Evolutionary conservation across 2,113 vertebrate genomes (phyloP), one percentile per base, ranked within the genome.

Genomic region (Sinocyclocheilus grahami): DNA sequence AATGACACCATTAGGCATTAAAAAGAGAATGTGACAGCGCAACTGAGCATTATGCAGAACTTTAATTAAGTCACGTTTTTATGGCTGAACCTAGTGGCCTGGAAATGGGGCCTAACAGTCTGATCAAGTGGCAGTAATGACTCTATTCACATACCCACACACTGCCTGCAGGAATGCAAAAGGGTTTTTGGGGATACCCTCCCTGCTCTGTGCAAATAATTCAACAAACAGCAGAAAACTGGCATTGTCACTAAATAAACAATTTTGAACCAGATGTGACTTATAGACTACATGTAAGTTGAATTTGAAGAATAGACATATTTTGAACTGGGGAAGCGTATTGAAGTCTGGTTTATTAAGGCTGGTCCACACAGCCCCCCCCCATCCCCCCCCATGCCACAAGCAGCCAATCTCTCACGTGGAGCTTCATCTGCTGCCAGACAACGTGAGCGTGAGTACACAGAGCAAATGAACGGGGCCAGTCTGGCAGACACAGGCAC

Each of bases 371-470:
- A 65, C 5, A 74, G 16, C 27, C 27, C 27, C 27, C 27, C 27
- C 27, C 27, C 27, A 1, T 1, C 27, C 27, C 10, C 2, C 46
- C 46, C 1, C 10, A 48, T 10, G 42, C 46, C 27, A 80, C 42
- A 60, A 24, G 30, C 20, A 55, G 53, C 53, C 83, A 77, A 69
- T 14, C 9, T 30, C 63, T 86, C 84, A 87, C 82, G 18, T 89
- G 82, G 14, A 87, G 58, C 51, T 22, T 13, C 75, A 37, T 60
- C 24, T 85, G 14, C 16, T 12, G 27, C 22, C 24, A 53, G 20
- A 33, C 81, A 90, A 87, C 82, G 67, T 89, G 86, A 87, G 58
- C 27, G 24, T 53, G 24, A 84, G 48, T 72, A 51, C 67, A 78
- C 77, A 72, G 30, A 63, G 79, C 22, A 24, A 62, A 75, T 18